phyloP scores from a whole-genome alignment of 1,140 invertebrate species.

The Lysiphlebus fabarum region DNA sequence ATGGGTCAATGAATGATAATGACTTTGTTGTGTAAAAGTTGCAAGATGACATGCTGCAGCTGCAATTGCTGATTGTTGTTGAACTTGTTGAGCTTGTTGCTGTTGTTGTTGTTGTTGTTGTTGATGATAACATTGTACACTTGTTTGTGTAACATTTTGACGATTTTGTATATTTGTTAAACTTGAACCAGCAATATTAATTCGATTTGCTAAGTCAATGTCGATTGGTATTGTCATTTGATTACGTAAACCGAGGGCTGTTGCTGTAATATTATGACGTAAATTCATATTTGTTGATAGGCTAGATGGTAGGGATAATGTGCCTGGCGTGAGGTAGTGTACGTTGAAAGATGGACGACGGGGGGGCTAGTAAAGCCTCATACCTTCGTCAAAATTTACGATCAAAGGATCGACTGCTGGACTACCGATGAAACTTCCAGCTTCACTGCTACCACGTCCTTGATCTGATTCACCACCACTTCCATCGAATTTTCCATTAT shows the following conservation, averaged over 20 bases:
- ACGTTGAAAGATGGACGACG: slow-evolving; percentile 54
- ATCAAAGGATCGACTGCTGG: slow-evolving; percentile 64
- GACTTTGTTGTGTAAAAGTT: neutral
- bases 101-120: slow-evolving; percentile 11
- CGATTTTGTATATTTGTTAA: slow-evolving; percentile 10
- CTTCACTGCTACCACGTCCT: slow-evolving; percentile 50
- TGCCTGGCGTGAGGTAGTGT: slow-evolving; percentile 54
- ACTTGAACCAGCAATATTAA: slow-evolving; percentile 7
- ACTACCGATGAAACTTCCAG: slow-evolving; percentile 51
- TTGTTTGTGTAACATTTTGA: slow-evolving; percentile 14
- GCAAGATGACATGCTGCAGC: slow-evolving; percentile 13
- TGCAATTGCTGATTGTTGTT: slow-evolving; percentile 11
- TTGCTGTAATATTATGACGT: slow-evolving; percentile 15
- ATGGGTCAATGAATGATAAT: slow-evolving; percentile 2
- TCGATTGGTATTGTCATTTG: slow-evolving; percentile 24
- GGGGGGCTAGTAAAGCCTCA: slow-evolving; percentile 67
- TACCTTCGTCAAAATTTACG: slow-evolving; percentile 76
- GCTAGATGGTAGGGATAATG: slow-evolving; percentile 47
- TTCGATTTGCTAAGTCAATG: slow-evolving; percentile 19
- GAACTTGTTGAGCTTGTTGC: slow-evolving; percentile 17
- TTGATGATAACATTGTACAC: slow-evolving; percentile 10
- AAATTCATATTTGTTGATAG: slow-evolving; percentile 46
- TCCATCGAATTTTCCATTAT: slow-evolving; percentile 49
- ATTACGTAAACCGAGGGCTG: slow-evolving; percentile 18
- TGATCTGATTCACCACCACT: slow-evolving; percentile 49